phyloP scores from a whole-genome alignment of 2,888 invertebrate genomes.

The Trichogramma dendrolimi region DNA sequence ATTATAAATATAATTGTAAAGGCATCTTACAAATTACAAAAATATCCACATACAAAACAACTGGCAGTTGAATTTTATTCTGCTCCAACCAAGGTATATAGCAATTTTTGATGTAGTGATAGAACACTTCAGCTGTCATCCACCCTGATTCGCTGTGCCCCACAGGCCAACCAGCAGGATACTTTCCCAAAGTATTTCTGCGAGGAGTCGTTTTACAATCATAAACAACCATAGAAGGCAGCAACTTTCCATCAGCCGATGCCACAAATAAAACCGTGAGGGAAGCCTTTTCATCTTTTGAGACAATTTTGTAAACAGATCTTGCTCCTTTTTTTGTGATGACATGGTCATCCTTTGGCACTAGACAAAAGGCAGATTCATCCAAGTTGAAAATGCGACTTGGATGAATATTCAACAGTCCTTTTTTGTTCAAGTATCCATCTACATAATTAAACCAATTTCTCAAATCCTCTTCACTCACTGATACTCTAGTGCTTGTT shows the following conservation, averaged over 20 bases:
- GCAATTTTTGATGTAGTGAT: constrained; percentile 32
- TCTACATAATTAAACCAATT: constrained; percentile 39
- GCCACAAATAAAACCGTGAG: constrained; percentile 38
- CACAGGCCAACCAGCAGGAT: constrained; percentile 31
- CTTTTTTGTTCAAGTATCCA: constrained; percentile 2
- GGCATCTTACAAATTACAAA: too few relatives aligned
- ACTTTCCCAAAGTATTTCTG: constrained; percentile 35
- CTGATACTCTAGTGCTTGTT: constrained; percentile 36
- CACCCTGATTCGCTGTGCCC: constrained; percentile 35
- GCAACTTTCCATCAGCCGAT: constrained; percentile 32
- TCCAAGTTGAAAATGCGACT: constrained; percentile 30
- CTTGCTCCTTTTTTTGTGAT: constrained; percentile 37
- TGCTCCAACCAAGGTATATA: constrained; percentile 16
- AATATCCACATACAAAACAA: constrained; percentile 34
- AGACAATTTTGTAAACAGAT: constrained; percentile 34
- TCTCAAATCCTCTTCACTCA: constrained; percentile 38
- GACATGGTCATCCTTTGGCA: constrained; percentile 35
- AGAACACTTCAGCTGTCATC: constrained; percentile 35
- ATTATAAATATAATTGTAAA: too few relatives aligned
- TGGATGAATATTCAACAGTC: constrained; percentile 31
- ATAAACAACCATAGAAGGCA: constrained; percentile 36
- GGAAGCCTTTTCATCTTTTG: constrained; percentile 37
- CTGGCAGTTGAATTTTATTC: constrained; percentile 24
- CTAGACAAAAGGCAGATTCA: constrained; percentile 36
- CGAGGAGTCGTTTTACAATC: constrained; percentile 29